Evolutionary conservation across 2,888 invertebrate genomes (phyloP).

Genomic region (Thalpophila matura): DNA sequence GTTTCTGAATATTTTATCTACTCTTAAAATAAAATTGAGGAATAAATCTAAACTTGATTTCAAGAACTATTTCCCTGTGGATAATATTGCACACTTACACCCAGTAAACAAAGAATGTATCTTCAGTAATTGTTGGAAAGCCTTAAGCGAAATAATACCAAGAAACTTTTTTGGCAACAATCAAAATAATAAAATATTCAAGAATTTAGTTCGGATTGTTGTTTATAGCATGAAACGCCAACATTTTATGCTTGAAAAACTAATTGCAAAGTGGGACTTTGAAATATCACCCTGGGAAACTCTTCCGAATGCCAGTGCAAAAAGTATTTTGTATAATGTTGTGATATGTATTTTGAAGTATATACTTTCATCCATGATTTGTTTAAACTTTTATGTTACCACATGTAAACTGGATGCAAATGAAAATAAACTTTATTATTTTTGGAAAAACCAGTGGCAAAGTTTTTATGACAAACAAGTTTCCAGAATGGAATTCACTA

Average conservation of each 20-base stretch:
- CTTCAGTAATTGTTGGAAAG: slow-evolving; percentile 71
- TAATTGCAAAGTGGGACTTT: slow-evolving; percentile 78
- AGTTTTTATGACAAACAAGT: slow-evolving; percentile 84
- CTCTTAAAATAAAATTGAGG: slow-evolving; percentile 73
- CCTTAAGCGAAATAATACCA: slow-evolving; percentile 78
- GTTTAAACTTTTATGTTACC: slow-evolving; percentile 85
- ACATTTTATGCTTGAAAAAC: slow-evolving; percentile 71
- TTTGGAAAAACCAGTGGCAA: slow-evolving; percentile 86
- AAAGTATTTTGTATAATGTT: slow-evolving; percentile 67
- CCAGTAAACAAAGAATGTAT: slow-evolving; percentile 75
- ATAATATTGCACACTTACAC: slow-evolving; percentile 58
- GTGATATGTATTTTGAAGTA: slow-evolving; percentile 78
- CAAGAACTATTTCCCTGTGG: slow-evolving; percentile 70
- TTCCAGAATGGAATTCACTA: slow-evolving; percentile 74
- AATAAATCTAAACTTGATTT: slow-evolving; percentile 76
- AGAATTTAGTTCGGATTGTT: slow-evolving; percentile 69
- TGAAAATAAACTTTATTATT: slow-evolving; percentile 85
- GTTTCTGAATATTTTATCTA: slow-evolving; percentile 66
- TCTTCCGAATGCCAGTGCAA: slow-evolving; percentile 46
- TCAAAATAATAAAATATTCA: slow-evolving; percentile 79
- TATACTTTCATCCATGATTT: slow-evolving; percentile 80
- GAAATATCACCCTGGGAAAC: slow-evolving; percentile 72
- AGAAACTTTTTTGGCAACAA: slow-evolving; percentile 75
- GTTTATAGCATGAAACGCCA: slow-evolving; percentile 84
- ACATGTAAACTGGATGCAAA: slow-evolving; percentile 82